Evolutionary conservation across 2,797 vertebrate genomes (phyloP).

Genomic region (Varecia variegata): DNA sequence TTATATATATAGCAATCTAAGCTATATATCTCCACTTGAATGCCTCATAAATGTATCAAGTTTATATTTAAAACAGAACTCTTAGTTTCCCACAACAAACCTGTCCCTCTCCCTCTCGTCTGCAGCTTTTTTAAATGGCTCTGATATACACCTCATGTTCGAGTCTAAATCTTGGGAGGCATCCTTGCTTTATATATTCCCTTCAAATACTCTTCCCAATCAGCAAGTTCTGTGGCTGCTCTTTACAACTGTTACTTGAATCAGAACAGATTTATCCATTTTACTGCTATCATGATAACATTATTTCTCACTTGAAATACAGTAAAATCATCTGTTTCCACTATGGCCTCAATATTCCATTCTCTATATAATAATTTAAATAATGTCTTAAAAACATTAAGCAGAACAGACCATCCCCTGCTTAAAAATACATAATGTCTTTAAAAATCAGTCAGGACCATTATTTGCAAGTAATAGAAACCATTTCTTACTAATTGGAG

Average conservation of each 20-base stretch:
- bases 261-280: constrained; percentile 13
- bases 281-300: neutral
- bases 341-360: neutral
- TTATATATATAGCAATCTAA: neutral
- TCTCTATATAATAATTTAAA: neutral
- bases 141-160: neutral
- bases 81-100: neutral
- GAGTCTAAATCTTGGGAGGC: neutral
- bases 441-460: neutral
- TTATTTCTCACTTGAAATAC: neutral
- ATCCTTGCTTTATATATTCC: neutral
- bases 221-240: neutral
- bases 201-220: neutral
- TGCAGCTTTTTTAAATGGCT: neutral
- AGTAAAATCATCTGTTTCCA: neutral
- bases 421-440: neutral
- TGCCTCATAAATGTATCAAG: neutral
- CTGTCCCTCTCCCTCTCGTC: neutral
- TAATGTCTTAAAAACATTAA: neutral
- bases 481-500: neutral
- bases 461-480: neutral
- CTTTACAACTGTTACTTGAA: neutral
- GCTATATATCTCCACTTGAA: neutral
- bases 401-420: neutral
- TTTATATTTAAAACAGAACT: neutral